Evolutionary conservation across 2,888 invertebrate species (phyloP).

Genomic region (Luperina testacea): DNA sequence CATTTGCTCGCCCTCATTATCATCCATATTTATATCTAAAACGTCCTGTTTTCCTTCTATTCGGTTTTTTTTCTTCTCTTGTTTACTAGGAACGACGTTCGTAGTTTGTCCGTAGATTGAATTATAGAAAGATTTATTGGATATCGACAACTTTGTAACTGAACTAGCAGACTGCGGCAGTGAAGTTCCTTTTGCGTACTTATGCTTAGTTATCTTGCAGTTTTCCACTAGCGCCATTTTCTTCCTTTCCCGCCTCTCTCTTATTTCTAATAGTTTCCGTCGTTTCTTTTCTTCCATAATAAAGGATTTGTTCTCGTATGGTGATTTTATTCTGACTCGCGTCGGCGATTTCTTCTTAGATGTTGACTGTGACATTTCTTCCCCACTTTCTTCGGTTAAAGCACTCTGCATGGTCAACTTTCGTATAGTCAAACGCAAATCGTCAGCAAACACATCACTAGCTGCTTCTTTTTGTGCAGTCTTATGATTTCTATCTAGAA

Average conservation of each 20-base stretch:
- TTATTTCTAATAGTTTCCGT: constrained; percentile 82
- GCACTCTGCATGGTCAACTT: constrained; percentile 74
- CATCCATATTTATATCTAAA: constrained; percentile 29
- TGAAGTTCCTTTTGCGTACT: constrained; percentile 72
- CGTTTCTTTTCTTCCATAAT: constrained; percentile 83
- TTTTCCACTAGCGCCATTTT: constrained; percentile 80
- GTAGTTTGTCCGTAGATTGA: constrained; percentile 83
- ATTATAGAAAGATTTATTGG: constrained; percentile 86
- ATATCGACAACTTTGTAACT: constrained; percentile 85
- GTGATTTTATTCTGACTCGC: constrained; percentile 82
- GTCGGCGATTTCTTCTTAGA: constrained; percentile 76
- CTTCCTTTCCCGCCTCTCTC: constrained; percentile 81
- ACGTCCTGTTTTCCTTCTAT: constrained; percentile 64
- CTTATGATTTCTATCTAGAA: constrained; percentile 46
- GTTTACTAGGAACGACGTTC: constrained; percentile 64
- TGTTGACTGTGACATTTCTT: constrained; percentile 63
- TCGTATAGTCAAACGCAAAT: constrained; percentile 75
- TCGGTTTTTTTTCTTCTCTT: constrained; percentile 63
- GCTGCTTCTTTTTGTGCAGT: constrained; percentile 64
- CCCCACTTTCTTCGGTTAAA: constrained; percentile 77
- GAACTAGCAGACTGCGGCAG: constrained; percentile 82
- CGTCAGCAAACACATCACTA: constrained; percentile 70
- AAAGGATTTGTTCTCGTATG: constrained; percentile 83
- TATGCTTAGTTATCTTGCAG: constrained; percentile 79
- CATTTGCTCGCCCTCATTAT: constrained; percentile 63